phyloP scores from a whole-genome alignment of 2,888 invertebrate genomes.

The Eustalomyia histrio region DNA sequence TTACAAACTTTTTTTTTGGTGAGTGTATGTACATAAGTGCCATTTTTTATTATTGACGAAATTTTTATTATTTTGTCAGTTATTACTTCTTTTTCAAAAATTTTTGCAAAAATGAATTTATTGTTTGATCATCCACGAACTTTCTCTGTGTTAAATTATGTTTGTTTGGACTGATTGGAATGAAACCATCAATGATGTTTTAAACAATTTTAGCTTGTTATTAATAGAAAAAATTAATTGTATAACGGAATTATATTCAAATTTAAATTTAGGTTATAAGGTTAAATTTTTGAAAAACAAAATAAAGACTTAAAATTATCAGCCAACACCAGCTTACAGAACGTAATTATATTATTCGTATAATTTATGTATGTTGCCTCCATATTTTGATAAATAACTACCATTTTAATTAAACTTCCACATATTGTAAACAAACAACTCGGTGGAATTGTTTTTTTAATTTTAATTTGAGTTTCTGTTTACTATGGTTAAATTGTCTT shows the following conservation, averaged over 20 bases:
- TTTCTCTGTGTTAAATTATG: constrained; percentile 47
- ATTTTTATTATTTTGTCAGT: neutral
- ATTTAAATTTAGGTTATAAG: constrained; percentile 32
- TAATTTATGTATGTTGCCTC: constrained; percentile 10
- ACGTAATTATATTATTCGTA: neutral
- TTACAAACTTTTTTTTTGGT: too few relatives aligned
- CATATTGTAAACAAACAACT: constrained; percentile 1
- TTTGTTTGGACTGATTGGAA: constrained; percentile 1
- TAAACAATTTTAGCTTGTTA: neutral
- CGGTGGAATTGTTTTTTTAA: neutral
- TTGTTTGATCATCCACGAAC: constrained; percentile 51
- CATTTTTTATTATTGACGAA: neutral
- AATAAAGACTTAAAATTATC: neutral
- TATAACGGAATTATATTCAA: constrained; percentile 24
- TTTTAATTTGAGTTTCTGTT: neutral
- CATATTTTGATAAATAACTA: constrained; percentile 30
- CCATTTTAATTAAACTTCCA: constrained; percentile 36
- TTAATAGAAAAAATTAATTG: constrained; percentile 24
- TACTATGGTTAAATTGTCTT: neutral
- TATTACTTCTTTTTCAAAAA: neutral
- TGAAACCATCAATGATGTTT: neutral
- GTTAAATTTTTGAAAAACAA: constrained; percentile 17
- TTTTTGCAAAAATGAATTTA: constrained; percentile 27
- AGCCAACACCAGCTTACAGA: neutral
- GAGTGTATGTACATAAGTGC: neutral